phyloP scores from a whole-genome alignment of 2,797 vertebrate species.

The Myotis pilosus region DNA sequence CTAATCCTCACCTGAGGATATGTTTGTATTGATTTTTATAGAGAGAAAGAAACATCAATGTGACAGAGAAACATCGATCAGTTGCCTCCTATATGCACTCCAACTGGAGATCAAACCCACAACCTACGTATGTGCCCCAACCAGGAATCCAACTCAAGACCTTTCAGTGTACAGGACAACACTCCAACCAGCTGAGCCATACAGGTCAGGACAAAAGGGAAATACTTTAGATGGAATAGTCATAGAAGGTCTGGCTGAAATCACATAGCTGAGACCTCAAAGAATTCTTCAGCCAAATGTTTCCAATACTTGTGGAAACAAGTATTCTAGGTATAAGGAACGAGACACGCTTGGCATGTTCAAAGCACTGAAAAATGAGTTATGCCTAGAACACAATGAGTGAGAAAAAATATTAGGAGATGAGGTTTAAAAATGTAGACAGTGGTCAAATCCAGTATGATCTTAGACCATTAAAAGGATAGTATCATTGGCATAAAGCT shows the following conservation, averaged over 20 bases:
- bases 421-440: background rate
- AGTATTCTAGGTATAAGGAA: background rate
- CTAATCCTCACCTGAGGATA: background rate
- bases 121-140: background rate
- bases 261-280: background rate
- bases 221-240: background rate
- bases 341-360: background rate
- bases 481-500: background rate
- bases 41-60: background rate
- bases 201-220: background rate
- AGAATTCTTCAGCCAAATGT: background rate
- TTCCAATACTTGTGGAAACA: background rate
- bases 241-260: background rate
- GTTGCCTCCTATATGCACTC: background rate
- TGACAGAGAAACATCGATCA: background rate
- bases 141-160: background rate
- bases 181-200: background rate
- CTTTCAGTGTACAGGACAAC: background rate
- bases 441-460: background rate
- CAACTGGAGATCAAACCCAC: background rate
- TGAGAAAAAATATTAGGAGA: background rate
- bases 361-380: background rate
- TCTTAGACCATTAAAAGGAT: background rate
- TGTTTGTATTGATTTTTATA: background rate
- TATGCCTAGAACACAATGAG: background rate